Evolutionary conservation across 1,140 invertebrate genomes (phyloP).

Genomic region (Phortica variegata): DNA sequence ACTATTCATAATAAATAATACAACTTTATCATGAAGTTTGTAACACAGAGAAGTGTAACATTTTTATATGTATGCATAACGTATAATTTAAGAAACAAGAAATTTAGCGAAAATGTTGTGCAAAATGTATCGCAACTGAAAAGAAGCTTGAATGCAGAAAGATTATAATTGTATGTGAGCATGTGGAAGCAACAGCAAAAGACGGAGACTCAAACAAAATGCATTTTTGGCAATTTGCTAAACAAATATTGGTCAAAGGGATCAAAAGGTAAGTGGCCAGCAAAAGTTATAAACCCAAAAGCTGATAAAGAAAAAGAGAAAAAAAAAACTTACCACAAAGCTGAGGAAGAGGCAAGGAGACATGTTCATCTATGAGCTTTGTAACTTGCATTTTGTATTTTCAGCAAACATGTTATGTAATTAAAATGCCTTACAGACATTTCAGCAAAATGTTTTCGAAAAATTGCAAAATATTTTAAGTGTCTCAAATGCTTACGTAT

Average conservation of each 20-base stretch:
- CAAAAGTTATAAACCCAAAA: neutral
- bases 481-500: too few relatives aligned
- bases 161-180: too few relatives aligned
- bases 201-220: too few relatives aligned
- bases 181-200: too few relatives aligned
- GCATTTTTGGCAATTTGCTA: constrained; percentile 47
- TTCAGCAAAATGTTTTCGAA: constrained; percentile 8
- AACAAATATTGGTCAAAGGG: constrained; percentile 44
- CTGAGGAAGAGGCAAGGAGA: too few relatives aligned
- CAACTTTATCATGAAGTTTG: too few relatives aligned
- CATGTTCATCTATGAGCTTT: too few relatives aligned
- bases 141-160: too few relatives aligned
- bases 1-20: too few relatives aligned
- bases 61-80: too few relatives aligned
- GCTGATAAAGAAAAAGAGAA: neutral
- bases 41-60: too few relatives aligned
- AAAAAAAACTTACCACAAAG: constrained; percentile 3
- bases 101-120: constrained; percentile 6
- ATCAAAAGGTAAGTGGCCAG: constrained; percentile 25
- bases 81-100: too few relatives aligned
- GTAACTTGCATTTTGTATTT: constrained; percentile 21
- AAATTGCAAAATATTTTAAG: constrained; percentile 18
- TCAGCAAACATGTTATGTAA: constrained; percentile 41
- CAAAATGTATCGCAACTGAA: constrained; percentile 19
- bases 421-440: constrained; percentile 46